These are phyloP conservation scores for Lithophane leautieri DNA, from an alignment of 2,888 invertebrate species.

Conservation along the genomic window DNA sequence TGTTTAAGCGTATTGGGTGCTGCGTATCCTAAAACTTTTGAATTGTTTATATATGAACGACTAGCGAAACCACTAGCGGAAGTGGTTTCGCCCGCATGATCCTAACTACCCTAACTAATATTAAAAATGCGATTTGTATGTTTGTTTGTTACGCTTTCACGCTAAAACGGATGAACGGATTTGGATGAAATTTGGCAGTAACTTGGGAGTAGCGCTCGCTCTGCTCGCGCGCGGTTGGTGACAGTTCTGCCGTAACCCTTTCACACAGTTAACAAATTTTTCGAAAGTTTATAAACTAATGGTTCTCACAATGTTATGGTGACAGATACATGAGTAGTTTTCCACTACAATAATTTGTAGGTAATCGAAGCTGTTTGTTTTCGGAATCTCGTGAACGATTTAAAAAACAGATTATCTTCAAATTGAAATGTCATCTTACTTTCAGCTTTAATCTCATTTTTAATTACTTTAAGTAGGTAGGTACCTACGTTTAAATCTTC, in stretches of 20 bases:
- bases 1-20: constrained; percentile 15
- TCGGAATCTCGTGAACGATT: not conserved
- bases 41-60: not conserved
- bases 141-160: no score
- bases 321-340: not conserved
- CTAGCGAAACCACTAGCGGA: no score
- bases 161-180: no score
- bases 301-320: no score
- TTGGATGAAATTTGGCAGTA: no score
- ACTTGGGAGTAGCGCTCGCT: no score
- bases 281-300: no score
- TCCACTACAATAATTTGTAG: not conserved
- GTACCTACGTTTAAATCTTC: constrained; percentile 10
- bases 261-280: no score
- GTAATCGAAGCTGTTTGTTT: not conserved
- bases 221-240: no score
- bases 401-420: constrained; percentile 10
- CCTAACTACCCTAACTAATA: no score
- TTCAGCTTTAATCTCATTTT: constrained; percentile 11
- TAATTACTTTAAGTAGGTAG: constrained; percentile 14
- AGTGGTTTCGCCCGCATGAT: not conserved
- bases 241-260: no score
- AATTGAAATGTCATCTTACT: constrained; percentile 38
- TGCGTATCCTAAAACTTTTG: not conserved
- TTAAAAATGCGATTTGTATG: no score